A percentile compares a stretch with the other conserved stretches of the same genome.
Evolutionary conservation across 2,888 invertebrate species (phyloP).

Genomic region (Serripes groenlandicus): DNA sequence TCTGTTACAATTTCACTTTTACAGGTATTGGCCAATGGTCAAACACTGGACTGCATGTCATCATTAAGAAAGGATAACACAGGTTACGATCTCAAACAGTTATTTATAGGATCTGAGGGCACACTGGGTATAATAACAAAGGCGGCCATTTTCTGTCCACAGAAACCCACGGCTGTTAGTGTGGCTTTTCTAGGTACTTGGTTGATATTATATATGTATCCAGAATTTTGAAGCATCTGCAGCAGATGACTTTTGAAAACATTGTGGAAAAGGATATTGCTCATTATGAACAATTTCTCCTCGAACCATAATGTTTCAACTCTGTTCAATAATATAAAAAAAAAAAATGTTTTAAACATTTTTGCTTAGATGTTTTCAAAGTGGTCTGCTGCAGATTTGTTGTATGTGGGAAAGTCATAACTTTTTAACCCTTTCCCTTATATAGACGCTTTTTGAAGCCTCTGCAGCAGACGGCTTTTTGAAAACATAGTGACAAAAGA

Average conservation of each 20-base stretch:
- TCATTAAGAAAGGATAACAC: constrained; percentile 98
- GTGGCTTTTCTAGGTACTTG: constrained; percentile 97
- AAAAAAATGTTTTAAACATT: not conserved
- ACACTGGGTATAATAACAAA: constrained; percentile 97
- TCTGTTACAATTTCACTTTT: too few species aligned
- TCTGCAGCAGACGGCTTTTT: too few species aligned
- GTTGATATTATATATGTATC: too few species aligned
- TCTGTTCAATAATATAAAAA: not conserved
- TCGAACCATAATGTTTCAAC: not conserved
- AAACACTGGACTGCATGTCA: constrained; percentile 94
- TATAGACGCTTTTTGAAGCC: not conserved
- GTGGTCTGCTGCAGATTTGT: too few species aligned
- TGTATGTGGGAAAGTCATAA: not conserved
- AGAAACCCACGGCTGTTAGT: constrained; percentile 93
- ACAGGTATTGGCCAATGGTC: constrained; percentile 85
- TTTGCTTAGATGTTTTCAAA: too few species aligned
- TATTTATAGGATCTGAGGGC: constrained; percentile 99
- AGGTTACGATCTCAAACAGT: constrained; percentile 97
- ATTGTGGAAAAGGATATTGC: not conserved
- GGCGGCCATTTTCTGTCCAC: constrained; percentile 95
- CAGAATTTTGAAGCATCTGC: not conserved
- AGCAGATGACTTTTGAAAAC: not conserved
- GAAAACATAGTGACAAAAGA: not conserved
- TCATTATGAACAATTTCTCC: not conserved
- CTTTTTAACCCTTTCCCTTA: not conserved